Evolutionary conservation across 2,888 invertebrate species (phyloP).

Genomic region (Pandemis cinnamomeana): DNA sequence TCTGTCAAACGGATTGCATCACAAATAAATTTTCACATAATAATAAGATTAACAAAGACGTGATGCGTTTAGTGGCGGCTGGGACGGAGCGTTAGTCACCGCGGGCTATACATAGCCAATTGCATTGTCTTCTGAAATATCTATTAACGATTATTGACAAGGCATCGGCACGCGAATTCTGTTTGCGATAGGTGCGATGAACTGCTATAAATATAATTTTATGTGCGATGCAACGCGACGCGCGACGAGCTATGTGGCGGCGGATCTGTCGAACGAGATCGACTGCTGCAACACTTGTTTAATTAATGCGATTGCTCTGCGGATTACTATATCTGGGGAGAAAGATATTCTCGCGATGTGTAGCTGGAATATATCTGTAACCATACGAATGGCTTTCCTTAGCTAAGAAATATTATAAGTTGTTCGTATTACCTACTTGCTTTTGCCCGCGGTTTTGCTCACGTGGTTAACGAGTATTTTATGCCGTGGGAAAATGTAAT

Average conservation of each 20-base stretch:
- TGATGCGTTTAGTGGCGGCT: slow-evolving; percentile 63
- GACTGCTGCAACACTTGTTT: slow-evolving; percentile 41
- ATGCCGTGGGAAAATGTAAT: too few species aligned
- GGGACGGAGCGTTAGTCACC: slow-evolving; percentile 79
- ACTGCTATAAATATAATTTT: slow-evolving; percentile 82
- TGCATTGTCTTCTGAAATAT: slow-evolving; percentile 85
- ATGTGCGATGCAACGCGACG: slow-evolving; percentile 68
- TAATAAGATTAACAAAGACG: slow-evolving; percentile 81
- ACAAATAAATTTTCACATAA: slow-evolving; percentile 79
- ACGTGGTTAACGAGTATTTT: too few species aligned
- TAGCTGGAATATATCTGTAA: not conserved
- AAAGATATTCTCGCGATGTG: not conserved
- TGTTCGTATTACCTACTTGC: too few species aligned
- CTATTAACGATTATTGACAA: slow-evolving; percentile 85
- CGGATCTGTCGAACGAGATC: slow-evolving; percentile 44
- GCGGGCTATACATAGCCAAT: slow-evolving; percentile 79
- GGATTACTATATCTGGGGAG: slow-evolving; percentile 26
- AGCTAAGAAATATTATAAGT: not conserved
- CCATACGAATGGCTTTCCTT: not conserved
- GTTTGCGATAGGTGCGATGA: slow-evolving; percentile 81
- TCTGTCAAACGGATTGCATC: slow-evolving; percentile 74
- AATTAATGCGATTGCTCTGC: slow-evolving; percentile 42
- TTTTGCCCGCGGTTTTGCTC: too few species aligned
- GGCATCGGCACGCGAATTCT: slow-evolving; percentile 83
- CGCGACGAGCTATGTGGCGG: slow-evolving; percentile 62